Evolutionary conservation across 2,888 invertebrate genomes (phyloP).

Genomic region (Tinea trinotella): DNA sequence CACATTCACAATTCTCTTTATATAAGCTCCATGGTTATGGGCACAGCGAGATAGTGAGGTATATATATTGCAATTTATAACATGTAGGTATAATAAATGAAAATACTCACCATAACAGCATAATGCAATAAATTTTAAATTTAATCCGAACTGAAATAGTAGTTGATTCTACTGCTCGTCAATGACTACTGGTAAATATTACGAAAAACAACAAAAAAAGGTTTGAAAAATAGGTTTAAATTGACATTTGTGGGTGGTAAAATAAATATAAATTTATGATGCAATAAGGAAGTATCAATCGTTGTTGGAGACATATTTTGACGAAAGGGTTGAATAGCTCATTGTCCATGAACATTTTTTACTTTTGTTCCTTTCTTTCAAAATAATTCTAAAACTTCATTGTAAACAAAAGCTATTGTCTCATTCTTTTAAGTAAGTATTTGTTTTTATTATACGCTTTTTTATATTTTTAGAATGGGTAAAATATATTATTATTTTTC

Average conservation of each 20-base stretch:
- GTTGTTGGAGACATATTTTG: slow-evolving; percentile 49
- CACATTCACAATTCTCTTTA: too few relatives aligned
- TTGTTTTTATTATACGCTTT: neutral
- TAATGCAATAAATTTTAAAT: too few relatives aligned
- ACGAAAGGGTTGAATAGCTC: slow-evolving; percentile 66
- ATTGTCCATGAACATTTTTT: slow-evolving; percentile 35
- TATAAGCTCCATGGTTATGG: too few relatives aligned
- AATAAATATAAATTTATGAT: slow-evolving; percentile 47
- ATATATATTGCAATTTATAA: too few relatives aligned
- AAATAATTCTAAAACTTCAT: slow-evolving; percentile 10
- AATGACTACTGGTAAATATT: neutral
- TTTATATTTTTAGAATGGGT: neutral
- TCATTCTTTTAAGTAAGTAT: slow-evolving; percentile 2
- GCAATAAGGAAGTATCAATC: slow-evolving; percentile 64
- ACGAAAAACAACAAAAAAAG: neutral
- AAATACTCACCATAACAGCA: too few relatives aligned
- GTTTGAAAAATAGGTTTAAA: neutral
- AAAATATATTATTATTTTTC: too few relatives aligned
- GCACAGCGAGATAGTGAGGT: too few relatives aligned
- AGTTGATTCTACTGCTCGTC: too few relatives aligned
- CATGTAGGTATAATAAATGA: too few relatives aligned
- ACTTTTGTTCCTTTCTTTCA: slow-evolving; percentile 9
- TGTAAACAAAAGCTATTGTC: slow-evolving; percentile 8
- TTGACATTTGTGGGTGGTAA: slow-evolving; percentile 5
- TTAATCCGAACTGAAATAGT: too few relatives aligned